Conservation (phyloP, 2,888 invertebrate genomes). For the Ormyrus nitidulus region DNA sequence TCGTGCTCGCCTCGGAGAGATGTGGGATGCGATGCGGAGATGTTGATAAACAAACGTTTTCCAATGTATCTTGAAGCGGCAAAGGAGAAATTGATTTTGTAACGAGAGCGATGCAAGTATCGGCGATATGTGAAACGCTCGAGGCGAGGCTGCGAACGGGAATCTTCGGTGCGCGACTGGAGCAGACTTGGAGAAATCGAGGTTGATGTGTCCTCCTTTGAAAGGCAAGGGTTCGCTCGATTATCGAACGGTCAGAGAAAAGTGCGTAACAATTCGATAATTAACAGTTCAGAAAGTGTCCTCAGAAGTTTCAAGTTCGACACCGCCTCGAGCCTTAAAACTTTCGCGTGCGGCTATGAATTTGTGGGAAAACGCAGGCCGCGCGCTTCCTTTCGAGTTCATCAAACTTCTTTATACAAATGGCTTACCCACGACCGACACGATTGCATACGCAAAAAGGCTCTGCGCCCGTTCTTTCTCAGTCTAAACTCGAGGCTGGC, state of each 20-base stretch:
- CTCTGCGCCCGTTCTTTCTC: constrained; percentile 16
- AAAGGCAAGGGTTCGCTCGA: no score
- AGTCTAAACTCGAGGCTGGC: constrained; percentile 14
- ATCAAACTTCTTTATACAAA: constrained; percentile 58
- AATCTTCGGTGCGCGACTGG: background rate
- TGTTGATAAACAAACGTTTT: constrained; percentile 38
- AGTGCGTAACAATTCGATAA: constrained; percentile 4
- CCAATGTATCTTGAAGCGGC: no score
- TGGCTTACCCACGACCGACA: constrained; percentile 58
- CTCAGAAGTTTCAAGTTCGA: background rate
- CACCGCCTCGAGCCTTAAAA: background rate
- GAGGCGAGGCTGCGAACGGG: background rate
- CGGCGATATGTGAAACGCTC: background rate
- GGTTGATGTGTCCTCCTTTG: no score
- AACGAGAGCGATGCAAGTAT: background rate
- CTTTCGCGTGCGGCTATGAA: constrained; percentile 26
- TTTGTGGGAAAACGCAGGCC: constrained; percentile 56
- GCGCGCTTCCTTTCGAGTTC: constrained; percentile 56
- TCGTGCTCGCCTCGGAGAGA: background rate
- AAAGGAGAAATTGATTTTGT: constrained; percentile 25
- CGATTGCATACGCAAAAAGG: constrained; percentile 34
- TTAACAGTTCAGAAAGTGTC: constrained; percentile 1
- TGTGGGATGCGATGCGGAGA: constrained; percentile 39
- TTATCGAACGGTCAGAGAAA: no score
- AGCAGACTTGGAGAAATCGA: background rate